These are phyloP conservation scores for Andrena minutula DNA, from an alignment of 2,888 invertebrate species.

Conservation along the genomic window DNA sequence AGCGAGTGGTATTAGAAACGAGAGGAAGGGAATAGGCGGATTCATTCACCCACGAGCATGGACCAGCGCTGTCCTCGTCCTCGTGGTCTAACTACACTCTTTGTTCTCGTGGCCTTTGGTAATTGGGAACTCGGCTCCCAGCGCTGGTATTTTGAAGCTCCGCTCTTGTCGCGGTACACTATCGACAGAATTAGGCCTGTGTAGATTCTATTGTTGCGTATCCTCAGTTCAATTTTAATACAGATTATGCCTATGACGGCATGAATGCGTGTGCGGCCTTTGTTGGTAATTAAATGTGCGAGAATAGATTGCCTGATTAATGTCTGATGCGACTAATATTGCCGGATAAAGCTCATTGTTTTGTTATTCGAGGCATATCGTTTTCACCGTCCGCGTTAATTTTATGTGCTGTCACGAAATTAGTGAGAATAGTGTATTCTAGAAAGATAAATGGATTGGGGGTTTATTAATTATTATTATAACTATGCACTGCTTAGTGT, in stretches of 20 bases:
- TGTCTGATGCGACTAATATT: not conserved
- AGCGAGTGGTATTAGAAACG: not conserved
- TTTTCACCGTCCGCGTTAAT: too few relatives aligned
- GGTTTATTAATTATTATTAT: too few relatives aligned
- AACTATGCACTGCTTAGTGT: too few relatives aligned
- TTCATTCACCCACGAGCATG: constrained; percentile 3
- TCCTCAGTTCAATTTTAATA: not conserved
- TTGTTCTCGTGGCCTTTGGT: constrained; percentile 2
- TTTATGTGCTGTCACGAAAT: too few relatives aligned
- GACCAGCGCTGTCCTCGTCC: not conserved
- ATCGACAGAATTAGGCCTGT: not conserved
- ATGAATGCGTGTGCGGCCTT: not conserved
- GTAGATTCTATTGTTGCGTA: not conserved
- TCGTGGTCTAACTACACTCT: not conserved
- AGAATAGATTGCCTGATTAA: not conserved
- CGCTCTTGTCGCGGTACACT: not conserved
- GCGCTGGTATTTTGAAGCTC: not conserved
- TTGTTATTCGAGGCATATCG: too few relatives aligned
- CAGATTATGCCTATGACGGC: not conserved
- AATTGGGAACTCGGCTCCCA: not conserved
- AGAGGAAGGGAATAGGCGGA: not conserved
- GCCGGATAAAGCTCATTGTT: too few relatives aligned
- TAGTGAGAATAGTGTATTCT: too few relatives aligned
- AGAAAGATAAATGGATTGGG: too few relatives aligned
- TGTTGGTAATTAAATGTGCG: not conserved